A percentile compares a stretch with the other conserved stretches of the same genome.
phyloP scores from a whole-genome alignment of 2,888 invertebrate species.

The Trypoxylon attenuatum region DNA sequence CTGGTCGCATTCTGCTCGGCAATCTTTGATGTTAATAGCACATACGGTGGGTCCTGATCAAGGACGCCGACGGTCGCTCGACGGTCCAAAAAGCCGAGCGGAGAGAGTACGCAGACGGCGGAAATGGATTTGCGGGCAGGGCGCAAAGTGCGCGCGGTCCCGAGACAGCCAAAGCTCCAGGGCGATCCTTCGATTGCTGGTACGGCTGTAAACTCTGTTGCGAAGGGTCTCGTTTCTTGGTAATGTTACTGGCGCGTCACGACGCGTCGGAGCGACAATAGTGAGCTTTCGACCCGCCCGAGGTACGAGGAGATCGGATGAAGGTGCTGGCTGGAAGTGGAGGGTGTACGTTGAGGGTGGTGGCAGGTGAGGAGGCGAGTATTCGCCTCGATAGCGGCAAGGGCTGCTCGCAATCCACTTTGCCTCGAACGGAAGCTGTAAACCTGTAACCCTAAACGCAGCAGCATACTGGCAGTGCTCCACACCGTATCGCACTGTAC shows the following conservation, averaged over 20 bases:
- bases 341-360: background rate
- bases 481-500: too few relatives aligned
- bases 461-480: background rate
- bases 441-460: background rate
- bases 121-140: background rate
- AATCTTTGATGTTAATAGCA: too few relatives aligned
- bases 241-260: background rate
- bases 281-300: background rate
- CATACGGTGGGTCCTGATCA: too few relatives aligned
- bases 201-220: too few relatives aligned
- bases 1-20: too few relatives aligned
- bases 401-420: background rate
- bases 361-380: too few relatives aligned
- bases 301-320: background rate
- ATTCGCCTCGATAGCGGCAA: background rate
- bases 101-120: background rate
- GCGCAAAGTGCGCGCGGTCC: too few relatives aligned
- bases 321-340: background rate
- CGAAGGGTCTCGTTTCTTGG: background rate
- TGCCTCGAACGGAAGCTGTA: background rate
- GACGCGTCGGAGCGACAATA: background rate
- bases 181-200: too few relatives aligned
- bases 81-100: background rate
- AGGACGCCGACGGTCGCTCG: background rate
- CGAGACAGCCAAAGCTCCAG: too few relatives aligned